Percentiles rank a stretch among this genome's conserved stretches.
Conservation (phyloP, 2,888 invertebrate genomes). For the Sphaerophoria taeniata region DNA sequence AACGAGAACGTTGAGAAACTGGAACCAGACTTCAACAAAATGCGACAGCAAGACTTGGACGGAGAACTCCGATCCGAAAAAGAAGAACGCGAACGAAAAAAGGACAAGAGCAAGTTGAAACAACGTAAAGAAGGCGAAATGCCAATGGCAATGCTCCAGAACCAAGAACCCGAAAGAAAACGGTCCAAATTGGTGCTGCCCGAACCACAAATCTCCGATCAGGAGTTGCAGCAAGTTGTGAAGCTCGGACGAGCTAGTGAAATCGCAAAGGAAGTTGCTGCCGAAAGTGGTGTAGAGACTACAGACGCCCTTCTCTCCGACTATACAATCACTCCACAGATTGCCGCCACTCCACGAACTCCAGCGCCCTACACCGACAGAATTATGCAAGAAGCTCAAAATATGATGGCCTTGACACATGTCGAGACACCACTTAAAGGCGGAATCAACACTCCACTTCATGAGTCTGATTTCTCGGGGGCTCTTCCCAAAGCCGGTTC, state of each 20-base stretch:
- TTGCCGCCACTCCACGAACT: constrained; percentile 91
- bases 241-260: constrained; percentile 96
- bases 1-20: constrained; percentile 94
- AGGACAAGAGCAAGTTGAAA: constrained; percentile 97
- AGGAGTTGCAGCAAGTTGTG: constrained; percentile 95
- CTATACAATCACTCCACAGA: constrained; percentile 91
- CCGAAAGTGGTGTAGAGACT: constrained; percentile 89
- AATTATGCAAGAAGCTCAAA: constrained; percentile 97
- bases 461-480: constrained; percentile 94
- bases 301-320: constrained; percentile 95
- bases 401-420: constrained; percentile 98
- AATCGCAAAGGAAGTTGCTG: constrained; percentile 93
- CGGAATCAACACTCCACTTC: constrained; percentile 96
- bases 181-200: constrained; percentile 98
- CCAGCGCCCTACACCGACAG: constrained; percentile 93
- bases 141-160: constrained; percentile 93
- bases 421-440: constrained; percentile 99
- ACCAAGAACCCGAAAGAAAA: constrained; percentile 94
- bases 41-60: constrained; percentile 96
- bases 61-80: constrained; percentile 95
- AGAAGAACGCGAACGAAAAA: constrained; percentile 96
- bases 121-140: constrained; percentile 98
- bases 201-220: constrained; percentile 97
- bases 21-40: constrained; percentile 94
- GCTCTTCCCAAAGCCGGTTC: constrained; percentile 89